Evolutionary conservation across 2,113 vertebrate species (phyloP).

Genomic region (Diadophis punctatus): DNA sequence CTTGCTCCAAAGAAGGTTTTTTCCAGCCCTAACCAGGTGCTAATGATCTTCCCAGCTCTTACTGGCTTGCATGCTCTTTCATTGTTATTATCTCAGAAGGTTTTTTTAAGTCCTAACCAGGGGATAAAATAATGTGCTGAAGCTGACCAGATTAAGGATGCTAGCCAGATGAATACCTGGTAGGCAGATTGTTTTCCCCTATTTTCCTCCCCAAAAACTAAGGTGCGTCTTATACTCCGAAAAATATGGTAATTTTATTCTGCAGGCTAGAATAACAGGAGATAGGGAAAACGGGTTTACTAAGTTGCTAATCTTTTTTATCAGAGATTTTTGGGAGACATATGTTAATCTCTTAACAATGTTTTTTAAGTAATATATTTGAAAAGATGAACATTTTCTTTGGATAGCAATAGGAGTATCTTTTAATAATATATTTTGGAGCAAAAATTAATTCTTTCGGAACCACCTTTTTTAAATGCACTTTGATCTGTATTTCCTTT

Average conservation of each 20-base stretch:
- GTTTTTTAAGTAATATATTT: conserved; percentile 1
- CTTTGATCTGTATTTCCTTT: background rate
- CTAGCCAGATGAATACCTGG: too few relatives aligned
- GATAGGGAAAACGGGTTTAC: background rate
- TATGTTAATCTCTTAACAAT: background rate
- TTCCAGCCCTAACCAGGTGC: too few relatives aligned
- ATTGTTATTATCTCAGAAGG: too few relatives aligned
- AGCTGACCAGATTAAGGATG: too few relatives aligned
- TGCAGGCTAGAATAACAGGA: background rate
- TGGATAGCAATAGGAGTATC: background rate
- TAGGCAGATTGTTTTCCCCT: too few relatives aligned
- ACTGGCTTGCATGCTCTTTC: too few relatives aligned
- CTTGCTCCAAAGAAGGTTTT: too few relatives aligned
- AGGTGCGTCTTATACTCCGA: too few relatives aligned
- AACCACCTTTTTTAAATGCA: background rate
- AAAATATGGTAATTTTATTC: background rate
- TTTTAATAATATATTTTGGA: background rate
- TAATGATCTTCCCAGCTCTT: too few relatives aligned
- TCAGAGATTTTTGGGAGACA: background rate
- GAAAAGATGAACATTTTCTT: background rate
- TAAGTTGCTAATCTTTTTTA: background rate
- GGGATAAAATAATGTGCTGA: too few relatives aligned
- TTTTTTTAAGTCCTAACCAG: too few relatives aligned
- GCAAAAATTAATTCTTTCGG: background rate
- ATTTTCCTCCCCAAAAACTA: too few relatives aligned